A percentile compares a stretch with the other conserved stretches of the same genome.
phyloP scores from a whole-genome alignment of 2,113 vertebrate genomes.

The Tretioscincus oriximinensis region DNA sequence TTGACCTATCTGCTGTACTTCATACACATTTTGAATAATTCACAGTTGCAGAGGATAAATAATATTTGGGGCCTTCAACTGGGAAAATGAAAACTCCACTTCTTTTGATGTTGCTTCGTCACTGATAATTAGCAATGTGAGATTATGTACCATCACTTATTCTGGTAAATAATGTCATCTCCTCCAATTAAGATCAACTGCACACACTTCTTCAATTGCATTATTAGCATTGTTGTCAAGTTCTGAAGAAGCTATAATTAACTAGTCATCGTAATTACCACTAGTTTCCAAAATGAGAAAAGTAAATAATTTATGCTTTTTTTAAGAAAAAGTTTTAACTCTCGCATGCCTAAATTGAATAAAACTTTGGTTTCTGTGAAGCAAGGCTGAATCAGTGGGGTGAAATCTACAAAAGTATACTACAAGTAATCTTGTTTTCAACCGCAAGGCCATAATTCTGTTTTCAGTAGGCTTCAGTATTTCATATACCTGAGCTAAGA shows the following conservation, averaged over 20 bases:
- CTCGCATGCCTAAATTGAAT: constrained; percentile 33
- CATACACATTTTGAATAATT: constrained; percentile 22
- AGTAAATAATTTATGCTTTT: constrained; percentile 53
- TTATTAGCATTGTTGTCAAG: constrained; percentile 69
- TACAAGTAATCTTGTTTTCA: not conserved
- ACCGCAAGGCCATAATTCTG: not conserved
- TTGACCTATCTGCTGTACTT: constrained; percentile 20
- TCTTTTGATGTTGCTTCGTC: constrained; percentile 59
- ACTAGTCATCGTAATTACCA: constrained; percentile 63
- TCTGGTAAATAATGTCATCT: constrained; percentile 73
- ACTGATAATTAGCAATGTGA: constrained; percentile 67
- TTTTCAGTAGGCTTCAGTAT: not conserved
- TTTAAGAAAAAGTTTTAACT: constrained; percentile 47
- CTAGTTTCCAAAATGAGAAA: constrained; percentile 61
- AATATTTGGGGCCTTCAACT: constrained; percentile 45
- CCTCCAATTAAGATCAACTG: constrained; percentile 71
- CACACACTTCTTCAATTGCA: constrained; percentile 56
- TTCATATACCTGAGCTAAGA: too few relatives aligned
- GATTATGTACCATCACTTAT: constrained; percentile 68
- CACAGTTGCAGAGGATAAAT: constrained; percentile 42
- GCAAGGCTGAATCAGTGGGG: constrained; percentile 38
- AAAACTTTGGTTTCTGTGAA: constrained; percentile 38
- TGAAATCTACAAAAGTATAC: constrained; percentile 8
- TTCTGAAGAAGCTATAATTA: constrained; percentile 69
- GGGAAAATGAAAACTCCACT: constrained; percentile 46